These are phyloP conservation scores for Diabrotica virgifera DNA, from an alignment of 1,140 invertebrate species.

Conservation along the genomic window DNA sequence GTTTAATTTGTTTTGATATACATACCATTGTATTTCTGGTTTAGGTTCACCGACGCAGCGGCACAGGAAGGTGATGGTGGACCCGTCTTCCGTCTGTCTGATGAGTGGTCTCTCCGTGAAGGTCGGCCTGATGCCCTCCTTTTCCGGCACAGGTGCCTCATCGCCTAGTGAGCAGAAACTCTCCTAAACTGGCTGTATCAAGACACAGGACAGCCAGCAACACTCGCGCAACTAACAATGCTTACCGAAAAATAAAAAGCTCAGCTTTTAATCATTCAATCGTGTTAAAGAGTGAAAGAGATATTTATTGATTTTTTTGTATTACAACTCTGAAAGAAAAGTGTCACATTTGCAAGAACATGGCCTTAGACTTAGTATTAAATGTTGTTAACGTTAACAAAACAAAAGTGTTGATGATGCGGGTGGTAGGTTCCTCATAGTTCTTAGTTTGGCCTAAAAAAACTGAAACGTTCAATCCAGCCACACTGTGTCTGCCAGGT, in stretches of 20 bases:
- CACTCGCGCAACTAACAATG: conserved; percentile 47
- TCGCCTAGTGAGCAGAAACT: conserved; percentile 68
- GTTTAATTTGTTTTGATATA: conserved; percentile 28
- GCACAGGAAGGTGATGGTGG: conserved; percentile 92
- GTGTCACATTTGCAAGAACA: conserved; percentile 48
- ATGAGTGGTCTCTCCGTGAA: conserved; percentile 96
- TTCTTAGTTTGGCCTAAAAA: conserved; percentile 27
- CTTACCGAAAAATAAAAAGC: conserved; percentile 43
- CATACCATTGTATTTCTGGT: conserved; percentile 89
- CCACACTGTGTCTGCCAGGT: conserved; percentile 19
- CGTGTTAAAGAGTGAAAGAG: conserved; percentile 38
- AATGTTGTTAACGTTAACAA: conserved; percentile 36
- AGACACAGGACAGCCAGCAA: conserved; percentile 42
- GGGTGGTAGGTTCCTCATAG: conserved; percentile 25
- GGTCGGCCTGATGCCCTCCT: conserved; percentile 90
- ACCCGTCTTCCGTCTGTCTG: conserved; percentile 89
- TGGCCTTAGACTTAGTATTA: conserved; percentile 42
- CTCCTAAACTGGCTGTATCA: conserved; percentile 46
- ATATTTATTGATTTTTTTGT: conserved; percentile 29
- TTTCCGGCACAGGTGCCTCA: conserved; percentile 85
- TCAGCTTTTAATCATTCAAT: conserved; percentile 49
- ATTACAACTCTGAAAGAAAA: conserved; percentile 41
- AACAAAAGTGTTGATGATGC: conserved; percentile 35
- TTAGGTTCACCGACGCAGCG: conserved; percentile 92
- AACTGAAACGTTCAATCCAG: conserved; percentile 19